Conservation (phyloP, 2,888 invertebrate genomes). For the Dynastes maya region DNA sequence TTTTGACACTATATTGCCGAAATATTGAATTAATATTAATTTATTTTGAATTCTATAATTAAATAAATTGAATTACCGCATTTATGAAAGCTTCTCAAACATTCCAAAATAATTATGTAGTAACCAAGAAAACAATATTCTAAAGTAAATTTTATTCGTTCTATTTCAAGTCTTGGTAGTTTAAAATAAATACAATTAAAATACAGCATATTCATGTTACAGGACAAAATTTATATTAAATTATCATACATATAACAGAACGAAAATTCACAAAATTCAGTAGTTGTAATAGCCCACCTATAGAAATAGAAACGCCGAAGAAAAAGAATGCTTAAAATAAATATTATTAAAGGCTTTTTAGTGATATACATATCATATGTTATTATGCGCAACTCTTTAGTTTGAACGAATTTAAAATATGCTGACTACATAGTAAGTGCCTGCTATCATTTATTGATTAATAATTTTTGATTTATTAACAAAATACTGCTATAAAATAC, state of each 20-base stretch:
- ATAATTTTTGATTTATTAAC: constrained; percentile 19
- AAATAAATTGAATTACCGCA: too few species aligned
- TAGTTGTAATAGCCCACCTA: constrained; percentile 15
- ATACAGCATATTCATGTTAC: constrained; percentile 26
- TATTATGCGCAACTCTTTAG: not conserved
- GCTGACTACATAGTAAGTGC: constrained; percentile 1
- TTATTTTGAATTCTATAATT: too few species aligned
- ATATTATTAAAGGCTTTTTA: constrained; percentile 24
- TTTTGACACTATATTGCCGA: too few species aligned
- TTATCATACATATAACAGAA: constrained; percentile 9
- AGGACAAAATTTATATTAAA: constrained; percentile 24
- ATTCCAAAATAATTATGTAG: not conserved
- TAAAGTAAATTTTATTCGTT: constrained; percentile 27
- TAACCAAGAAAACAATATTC: not conserved
- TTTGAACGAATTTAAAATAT: constrained; percentile 9
- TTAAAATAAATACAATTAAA: constrained; percentile 38
- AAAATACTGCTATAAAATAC: constrained; percentile 32
- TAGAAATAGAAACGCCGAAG: constrained; percentile 6
- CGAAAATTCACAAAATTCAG: constrained; percentile 21
- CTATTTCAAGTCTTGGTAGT: constrained; percentile 33
- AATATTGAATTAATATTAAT: too few species aligned
- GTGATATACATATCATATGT: constrained; percentile 1
- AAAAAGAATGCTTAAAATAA: not conserved
- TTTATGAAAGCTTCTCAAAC: too few species aligned
- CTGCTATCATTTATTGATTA: not conserved